phyloP scores from a whole-genome alignment of 2,888 invertebrate species.

The Baccha elongata region DNA sequence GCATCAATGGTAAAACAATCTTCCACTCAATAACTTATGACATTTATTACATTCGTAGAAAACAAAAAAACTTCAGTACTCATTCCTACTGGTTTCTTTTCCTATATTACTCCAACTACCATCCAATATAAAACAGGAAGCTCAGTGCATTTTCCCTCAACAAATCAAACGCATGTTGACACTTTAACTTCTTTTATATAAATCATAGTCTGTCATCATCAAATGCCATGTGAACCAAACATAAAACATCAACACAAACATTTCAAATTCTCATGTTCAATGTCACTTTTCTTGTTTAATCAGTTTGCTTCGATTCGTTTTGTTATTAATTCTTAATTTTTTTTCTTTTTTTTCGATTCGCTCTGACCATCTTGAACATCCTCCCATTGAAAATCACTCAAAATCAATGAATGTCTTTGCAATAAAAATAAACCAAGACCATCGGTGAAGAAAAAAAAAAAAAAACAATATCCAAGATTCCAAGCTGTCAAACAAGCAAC shows the following conservation, averaged over 20 bases:
- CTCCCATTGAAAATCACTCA: constrained; percentile 70
- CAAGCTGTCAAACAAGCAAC: constrained; percentile 58
- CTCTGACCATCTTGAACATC: constrained; percentile 50
- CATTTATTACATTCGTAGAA: neutral
- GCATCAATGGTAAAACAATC: neutral
- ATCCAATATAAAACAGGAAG: constrained; percentile 41
- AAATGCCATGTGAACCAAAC: constrained; percentile 64
- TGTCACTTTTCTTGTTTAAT: constrained; percentile 71
- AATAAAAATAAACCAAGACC: constrained; percentile 35
- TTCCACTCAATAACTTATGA: constrained; percentile 20
- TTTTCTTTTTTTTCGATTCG: neutral
- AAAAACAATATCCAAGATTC: constrained; percentile 10
- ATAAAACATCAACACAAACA: constrained; percentile 49
- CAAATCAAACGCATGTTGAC: constrained; percentile 66
- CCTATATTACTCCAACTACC: neutral
- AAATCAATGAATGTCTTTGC: constrained; percentile 69
- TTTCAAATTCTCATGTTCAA: constrained; percentile 73
- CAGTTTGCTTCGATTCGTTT: constrained; percentile 46
- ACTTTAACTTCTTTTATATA: constrained; percentile 31
- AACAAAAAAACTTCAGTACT: neutral
- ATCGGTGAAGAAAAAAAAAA: constrained; percentile 25
- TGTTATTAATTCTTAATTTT: constrained; percentile 19
- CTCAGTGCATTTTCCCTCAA: constrained; percentile 55
- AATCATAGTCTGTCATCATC: constrained; percentile 24
- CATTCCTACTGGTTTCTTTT: neutral